These are phyloP conservation scores for Xanthorhoe designata DNA, from an alignment of 2,888 invertebrate species.

Conservation along the genomic window DNA sequence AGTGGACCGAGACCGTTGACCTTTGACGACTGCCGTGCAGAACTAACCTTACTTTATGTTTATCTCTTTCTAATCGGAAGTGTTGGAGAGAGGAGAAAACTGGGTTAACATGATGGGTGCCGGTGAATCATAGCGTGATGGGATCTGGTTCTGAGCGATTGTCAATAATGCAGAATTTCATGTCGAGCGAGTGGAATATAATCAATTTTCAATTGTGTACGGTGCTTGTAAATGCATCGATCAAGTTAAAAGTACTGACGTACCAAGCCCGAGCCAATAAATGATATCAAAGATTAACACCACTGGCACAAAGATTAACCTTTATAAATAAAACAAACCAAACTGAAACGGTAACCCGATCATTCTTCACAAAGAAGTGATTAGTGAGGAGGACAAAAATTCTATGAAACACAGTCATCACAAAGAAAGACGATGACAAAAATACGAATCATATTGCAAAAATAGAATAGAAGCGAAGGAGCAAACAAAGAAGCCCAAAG, in stretches of 20 bases:
- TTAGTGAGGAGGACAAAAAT: neutral
- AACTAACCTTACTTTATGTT: slow-evolving; percentile 43
- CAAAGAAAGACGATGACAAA: slow-evolving; percentile 21
- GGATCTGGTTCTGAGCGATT: slow-evolving; percentile 38
- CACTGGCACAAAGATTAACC: neutral
- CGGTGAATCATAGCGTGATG: slow-evolving; percentile 59
- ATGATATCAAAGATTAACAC: neutral
- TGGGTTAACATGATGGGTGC: slow-evolving; percentile 45
- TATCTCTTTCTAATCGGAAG: slow-evolving; percentile 45
- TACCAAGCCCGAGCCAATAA: neutral
- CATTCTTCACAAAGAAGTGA: neutral
- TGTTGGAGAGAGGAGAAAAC: slow-evolving; percentile 41
- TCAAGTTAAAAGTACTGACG: slow-evolving; percentile 9
- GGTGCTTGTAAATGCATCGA: neutral
- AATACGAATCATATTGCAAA: slow-evolving; percentile 32
- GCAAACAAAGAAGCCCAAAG: slow-evolving; percentile 48
- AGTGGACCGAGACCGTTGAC: slow-evolving; percentile 58
- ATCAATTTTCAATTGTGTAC: neutral
- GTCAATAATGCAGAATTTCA: slow-evolving; percentile 9
- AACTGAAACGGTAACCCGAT: neutral
- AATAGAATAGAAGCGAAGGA: slow-evolving; percentile 31
- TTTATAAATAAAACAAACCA: neutral
- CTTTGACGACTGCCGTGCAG: slow-evolving; percentile 46
- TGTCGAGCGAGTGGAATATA: neutral
- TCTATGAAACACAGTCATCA: neutral